Conservation (phyloP, 1,140 invertebrate species). For the Euwallacea fornicatus region DNA sequence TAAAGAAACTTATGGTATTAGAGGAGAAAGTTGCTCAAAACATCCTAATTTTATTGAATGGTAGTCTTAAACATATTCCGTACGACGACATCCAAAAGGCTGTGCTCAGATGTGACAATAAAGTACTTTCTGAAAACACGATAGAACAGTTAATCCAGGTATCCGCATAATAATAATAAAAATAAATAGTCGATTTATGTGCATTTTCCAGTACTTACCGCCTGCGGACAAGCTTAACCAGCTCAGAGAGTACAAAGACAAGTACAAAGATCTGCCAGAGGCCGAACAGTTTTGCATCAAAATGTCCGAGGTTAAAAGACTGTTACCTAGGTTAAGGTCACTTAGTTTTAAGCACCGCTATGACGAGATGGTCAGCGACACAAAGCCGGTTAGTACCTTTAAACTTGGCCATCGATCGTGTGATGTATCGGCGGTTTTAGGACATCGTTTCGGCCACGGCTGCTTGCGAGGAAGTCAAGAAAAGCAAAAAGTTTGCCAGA, state of each 20-base stretch:
- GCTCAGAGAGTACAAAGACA: constrained; percentile 76
- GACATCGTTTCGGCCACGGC: constrained; percentile 93
- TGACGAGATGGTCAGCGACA: constrained; percentile 80
- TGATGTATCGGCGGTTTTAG: constrained; percentile 52
- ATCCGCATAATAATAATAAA: not conserved
- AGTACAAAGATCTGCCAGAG: constrained; percentile 81
- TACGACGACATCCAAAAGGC: constrained; percentile 84
- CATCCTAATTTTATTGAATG: constrained; percentile 86
- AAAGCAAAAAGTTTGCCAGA: constrained; percentile 86
- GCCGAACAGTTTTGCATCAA: constrained; percentile 94
- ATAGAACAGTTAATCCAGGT: constrained; percentile 78
- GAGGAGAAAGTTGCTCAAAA: constrained; percentile 94
- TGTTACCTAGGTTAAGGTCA: constrained; percentile 84
- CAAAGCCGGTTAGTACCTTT: constrained; percentile 74
- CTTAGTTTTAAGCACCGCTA: constrained; percentile 89
- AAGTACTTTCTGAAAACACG: constrained; percentile 77
- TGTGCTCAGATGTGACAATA: constrained; percentile 84
- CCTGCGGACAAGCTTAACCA: constrained; percentile 85
- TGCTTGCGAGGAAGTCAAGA: constrained; percentile 92
- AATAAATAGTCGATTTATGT: constrained; percentile 3
- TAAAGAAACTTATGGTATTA: constrained; percentile 87
- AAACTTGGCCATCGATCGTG: constrained; percentile 11
- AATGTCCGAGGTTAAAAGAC: constrained; percentile 86
- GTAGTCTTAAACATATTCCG: constrained; percentile 86
- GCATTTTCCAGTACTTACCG: constrained; percentile 74